Percentiles rank a stretch among this genome's conserved stretches.
These are phyloP conservation scores for Scaptomyza polygonia DNA, from an alignment of 2,888 invertebrate genomes.

Conservation along the genomic window DNA sequence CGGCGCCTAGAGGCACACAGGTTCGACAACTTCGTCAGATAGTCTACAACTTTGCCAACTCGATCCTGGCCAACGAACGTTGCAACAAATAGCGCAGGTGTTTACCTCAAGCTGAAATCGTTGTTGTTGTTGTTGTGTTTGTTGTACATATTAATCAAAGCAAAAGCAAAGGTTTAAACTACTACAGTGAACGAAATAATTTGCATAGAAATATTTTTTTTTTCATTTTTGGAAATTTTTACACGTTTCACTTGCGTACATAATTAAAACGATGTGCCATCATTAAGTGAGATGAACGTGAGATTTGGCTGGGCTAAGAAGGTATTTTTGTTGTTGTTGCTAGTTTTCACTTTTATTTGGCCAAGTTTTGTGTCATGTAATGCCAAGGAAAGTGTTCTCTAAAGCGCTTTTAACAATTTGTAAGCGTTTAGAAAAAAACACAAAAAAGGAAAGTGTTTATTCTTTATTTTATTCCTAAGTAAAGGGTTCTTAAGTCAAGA, in stretches of 20 bases:
- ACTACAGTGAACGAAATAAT: background rate
- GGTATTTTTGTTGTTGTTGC: conserved; percentile 30
- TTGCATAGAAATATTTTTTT: conserved; percentile 23
- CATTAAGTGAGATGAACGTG: conserved; percentile 79
- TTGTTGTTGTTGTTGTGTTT: background rate
- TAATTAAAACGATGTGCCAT: conserved; percentile 69
- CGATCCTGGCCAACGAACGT: conserved; percentile 31
- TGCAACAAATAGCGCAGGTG: conserved; percentile 80
- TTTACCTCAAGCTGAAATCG: conserved; percentile 61
- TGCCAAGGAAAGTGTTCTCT: conserved; percentile 72
- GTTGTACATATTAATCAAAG: conserved; percentile 38
- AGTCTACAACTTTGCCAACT: conserved; percentile 3
- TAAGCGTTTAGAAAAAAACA: conserved; percentile 23
- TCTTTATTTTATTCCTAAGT: background rate
- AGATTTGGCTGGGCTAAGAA: conserved; percentile 57
- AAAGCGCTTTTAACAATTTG: conserved; percentile 19
- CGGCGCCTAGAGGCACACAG: conserved; percentile 43
- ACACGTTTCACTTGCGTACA: conserved; percentile 51
- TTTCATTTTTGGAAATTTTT: conserved; percentile 40
- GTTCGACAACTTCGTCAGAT: conserved; percentile 36
- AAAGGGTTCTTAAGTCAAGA: conserved; percentile 28
- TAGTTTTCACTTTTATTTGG: conserved; percentile 75
- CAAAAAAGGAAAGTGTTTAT: conserved; percentile 54
- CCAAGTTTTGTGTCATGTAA: conserved; percentile 54
- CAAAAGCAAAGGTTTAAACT: background rate